A percentile compares a stretch with the other conserved stretches of the same genome.
phyloP scores from a whole-genome alignment of 2,888 invertebrate species.

The Caenorhabditis zanzibari region DNA sequence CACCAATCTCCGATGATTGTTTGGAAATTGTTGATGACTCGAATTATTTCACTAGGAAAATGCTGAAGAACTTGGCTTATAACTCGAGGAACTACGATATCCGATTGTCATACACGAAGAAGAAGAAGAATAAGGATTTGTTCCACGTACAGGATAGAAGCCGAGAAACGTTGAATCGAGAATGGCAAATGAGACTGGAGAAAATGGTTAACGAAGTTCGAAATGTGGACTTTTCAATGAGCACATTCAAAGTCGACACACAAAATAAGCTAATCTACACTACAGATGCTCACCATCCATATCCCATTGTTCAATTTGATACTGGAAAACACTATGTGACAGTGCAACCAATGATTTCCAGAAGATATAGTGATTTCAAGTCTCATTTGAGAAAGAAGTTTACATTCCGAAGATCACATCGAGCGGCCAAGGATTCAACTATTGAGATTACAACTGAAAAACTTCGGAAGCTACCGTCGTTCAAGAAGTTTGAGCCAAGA shows the following conservation, averaged over 20 bases:
- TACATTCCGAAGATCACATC: neutral
- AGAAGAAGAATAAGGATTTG: slow-evolving; percentile 16
- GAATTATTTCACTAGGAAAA: slow-evolving; percentile 47
- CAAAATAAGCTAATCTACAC: slow-evolving; percentile 25
- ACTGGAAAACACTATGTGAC: slow-evolving; percentile 34
- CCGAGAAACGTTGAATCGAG: neutral
- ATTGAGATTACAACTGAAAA: slow-evolving; percentile 28
- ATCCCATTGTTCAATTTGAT: slow-evolving; percentile 50
- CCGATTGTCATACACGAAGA: slow-evolving; percentile 26
- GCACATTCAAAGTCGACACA: slow-evolving; percentile 8
- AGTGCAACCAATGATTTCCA: slow-evolving; percentile 46
- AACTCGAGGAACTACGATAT: slow-evolving; percentile 23
- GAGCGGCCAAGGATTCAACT: neutral
- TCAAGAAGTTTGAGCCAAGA: slow-evolving; percentile 46
- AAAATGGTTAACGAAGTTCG: slow-evolving; percentile 45
- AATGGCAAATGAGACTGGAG: slow-evolving; percentile 42
- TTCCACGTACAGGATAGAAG: slow-evolving; percentile 17
- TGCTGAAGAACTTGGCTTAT: slow-evolving; percentile 2
- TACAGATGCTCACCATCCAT: slow-evolving; percentile 32
- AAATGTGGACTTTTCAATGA: slow-evolving; percentile 16
- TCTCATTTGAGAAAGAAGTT: slow-evolving; percentile 41
- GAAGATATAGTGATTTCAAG: slow-evolving; percentile 33
- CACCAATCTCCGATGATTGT: slow-evolving; percentile 3
- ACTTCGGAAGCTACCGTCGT: slow-evolving; percentile 26
- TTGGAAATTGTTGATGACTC: slow-evolving; percentile 48